Percentiles rank a stretch among this genome's conserved stretches.
Conservation (phyloP, 2,888 invertebrate genomes). For the Saturnia pavonia region DNA sequence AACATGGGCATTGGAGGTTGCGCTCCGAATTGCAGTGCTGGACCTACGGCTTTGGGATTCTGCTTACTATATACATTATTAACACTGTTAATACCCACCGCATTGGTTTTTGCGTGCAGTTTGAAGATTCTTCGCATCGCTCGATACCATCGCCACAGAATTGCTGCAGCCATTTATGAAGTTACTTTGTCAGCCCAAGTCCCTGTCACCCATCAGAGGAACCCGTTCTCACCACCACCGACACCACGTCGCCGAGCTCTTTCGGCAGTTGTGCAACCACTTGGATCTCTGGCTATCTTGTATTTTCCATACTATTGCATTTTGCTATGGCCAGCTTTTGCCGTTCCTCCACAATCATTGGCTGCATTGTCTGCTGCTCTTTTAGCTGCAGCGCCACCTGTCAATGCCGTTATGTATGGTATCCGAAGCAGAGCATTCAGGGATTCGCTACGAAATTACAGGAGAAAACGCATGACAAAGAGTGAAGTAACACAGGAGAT, state of each 20-base stretch:
- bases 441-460: conserved; percentile 88
- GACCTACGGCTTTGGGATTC: conserved; percentile 83
- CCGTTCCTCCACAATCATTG: conserved; percentile 64
- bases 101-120: conserved; percentile 87
- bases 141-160: conserved; percentile 89
- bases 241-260: conserved; percentile 84
- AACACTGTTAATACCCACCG: conserved; percentile 85
- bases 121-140: conserved; percentile 86
- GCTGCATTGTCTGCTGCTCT: conserved; percentile 84
- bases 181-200: conserved; percentile 92
- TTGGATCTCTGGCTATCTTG: conserved; percentile 86
- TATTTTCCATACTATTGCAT: conserved; percentile 89
- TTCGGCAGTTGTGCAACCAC: conserved; percentile 86
- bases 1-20: conserved; percentile 82
- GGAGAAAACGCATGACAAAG: conserved; percentile 89
- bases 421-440: conserved; percentile 87
- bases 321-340: conserved; percentile 84
- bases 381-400: conserved; percentile 86
- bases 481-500: conserved; percentile 91
- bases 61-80: conserved; percentile 84
- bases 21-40: conserved; percentile 85
- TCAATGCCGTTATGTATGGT: conserved; percentile 90
- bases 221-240: conserved; percentile 88
- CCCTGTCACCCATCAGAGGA: conserved; percentile 90
- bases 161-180: conserved; percentile 92